Evolutionary conservation across 2,888 invertebrate genomes (phyloP), one percentile per base, ranked within the genome.

Genomic region (Andrena marginata): DNA sequence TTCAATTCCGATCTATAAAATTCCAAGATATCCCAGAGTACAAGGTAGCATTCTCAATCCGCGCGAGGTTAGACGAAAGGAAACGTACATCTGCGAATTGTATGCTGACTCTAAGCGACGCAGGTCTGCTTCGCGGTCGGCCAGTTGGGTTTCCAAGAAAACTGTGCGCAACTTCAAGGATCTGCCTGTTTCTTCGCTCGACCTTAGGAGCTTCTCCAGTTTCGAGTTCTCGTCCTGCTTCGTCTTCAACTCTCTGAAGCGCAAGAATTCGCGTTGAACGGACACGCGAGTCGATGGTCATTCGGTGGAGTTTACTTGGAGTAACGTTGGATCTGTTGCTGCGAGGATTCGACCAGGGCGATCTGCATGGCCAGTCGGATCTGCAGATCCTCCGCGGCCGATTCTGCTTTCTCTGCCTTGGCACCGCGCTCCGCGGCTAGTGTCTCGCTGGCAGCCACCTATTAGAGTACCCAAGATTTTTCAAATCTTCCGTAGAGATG

Each of bases 91-190:
- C 75, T 92, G 92, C 3, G 87, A 85, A 73, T 85, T 89, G 68
- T 90, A 93, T 1, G 91, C 90, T 4, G 89, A 84, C 80, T 93
- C 92, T 2, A 92, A 74, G 10, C 89, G 89, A 29, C 90, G 87
- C 10, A 94, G 73, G 16, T 90, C 90, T 20, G 87, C 81, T 59
- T 93, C 92, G 23, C 91, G 90, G 72, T 93, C 91, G 8, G 76
- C 73, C 31, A 93, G 76, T 63, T 91, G 89, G 63, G 83, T 85
- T 72, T 93, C 92, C 29, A 93, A 76, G 76, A 89, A 86, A 31
- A 80, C 76, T 5, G 87, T 78, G 49, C 88, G 87, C 59, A 87
- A 77, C 48, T 82, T 88, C 67, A 92, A 74, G 64, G 83, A 85
- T 68, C 80, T 88, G 33, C 80, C 89, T 1, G 80, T 68, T 35